Evolutionary conservation across 2,113 vertebrate genomes (phyloP).

Genomic region (Cyanoliseus patagonus): DNA sequence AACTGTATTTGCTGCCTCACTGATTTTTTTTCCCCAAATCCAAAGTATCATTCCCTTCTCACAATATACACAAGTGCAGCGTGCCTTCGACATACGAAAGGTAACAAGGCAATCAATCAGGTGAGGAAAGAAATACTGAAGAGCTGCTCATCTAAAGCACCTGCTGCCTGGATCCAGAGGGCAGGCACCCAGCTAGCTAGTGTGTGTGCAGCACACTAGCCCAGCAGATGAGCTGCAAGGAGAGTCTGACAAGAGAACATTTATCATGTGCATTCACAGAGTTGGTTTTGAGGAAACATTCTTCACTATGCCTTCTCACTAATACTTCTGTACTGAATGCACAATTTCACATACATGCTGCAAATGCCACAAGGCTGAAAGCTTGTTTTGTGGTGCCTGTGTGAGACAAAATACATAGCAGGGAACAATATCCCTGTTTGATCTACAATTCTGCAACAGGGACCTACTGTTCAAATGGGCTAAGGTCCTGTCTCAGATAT

Average conservation of each 20-base stretch:
- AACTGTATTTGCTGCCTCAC: background rate
- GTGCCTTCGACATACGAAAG: fast-evolving
- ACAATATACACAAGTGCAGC: background rate
- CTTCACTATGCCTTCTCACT: background rate
- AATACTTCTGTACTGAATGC: background rate
- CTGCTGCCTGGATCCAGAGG: background rate
- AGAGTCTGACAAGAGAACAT: conserved; percentile 32
- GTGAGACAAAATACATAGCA: background rate
- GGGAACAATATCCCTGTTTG: background rate
- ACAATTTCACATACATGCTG: background rate
- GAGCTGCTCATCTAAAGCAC: background rate
- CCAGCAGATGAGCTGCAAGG: conserved; percentile 28
- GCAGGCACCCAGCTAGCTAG: background rate
- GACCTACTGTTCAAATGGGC: background rate
- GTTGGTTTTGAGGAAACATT: background rate
- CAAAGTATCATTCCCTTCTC: background rate
- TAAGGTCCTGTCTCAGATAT: background rate
- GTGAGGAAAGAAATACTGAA: background rate
- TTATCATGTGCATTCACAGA: background rate
- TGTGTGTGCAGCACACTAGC: background rate
- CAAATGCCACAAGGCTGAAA: background rate
- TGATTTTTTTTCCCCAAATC: background rate
- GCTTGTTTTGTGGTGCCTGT: background rate
- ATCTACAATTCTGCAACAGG: background rate
- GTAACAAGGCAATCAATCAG: background rate